Percentiles rank a stretch among this genome's conserved stretches.
phyloP scores from a whole-genome alignment of 2,888 invertebrate species.

The Tineola bisselliella region DNA sequence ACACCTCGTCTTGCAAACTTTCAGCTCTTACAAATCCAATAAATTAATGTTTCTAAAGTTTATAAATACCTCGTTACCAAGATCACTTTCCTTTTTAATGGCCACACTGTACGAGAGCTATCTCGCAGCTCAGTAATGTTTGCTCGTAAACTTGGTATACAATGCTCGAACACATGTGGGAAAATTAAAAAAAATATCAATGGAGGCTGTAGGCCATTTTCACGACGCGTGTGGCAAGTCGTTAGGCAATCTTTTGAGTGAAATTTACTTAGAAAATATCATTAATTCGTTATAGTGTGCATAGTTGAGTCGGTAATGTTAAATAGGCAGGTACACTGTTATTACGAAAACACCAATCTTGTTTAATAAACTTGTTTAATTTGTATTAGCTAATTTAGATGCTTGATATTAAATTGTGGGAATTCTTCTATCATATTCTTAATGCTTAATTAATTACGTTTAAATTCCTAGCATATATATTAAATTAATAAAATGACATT shows the following conservation, averaged over 20 bases:
- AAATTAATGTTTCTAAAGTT: not conserved
- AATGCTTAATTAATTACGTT: no score
- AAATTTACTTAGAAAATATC: not conserved
- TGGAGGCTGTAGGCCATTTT: constrained; percentile 4
- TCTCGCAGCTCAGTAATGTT: not conserved
- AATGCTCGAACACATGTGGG: not conserved
- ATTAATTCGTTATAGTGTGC: not conserved
- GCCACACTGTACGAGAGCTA: not conserved
- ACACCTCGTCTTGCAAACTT: not conserved
- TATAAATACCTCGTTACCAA: not conserved
- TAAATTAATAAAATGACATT: not conserved
- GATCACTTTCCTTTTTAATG: constrained; percentile 10
- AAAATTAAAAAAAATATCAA: constrained; percentile 4
- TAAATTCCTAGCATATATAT: no score
- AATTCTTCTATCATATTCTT: no score
- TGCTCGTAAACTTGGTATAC: not conserved
- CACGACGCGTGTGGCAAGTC: not conserved
- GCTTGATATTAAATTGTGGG: not conserved
- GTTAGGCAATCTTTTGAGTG: constrained; percentile 2
- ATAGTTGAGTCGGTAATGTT: not conserved
- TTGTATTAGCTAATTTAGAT: not conserved
- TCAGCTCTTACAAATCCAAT: not conserved
- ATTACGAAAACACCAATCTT: not conserved
- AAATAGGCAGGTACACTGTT: not conserved
- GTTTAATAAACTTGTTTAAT: not conserved